Evolutionary conservation across 2,888 invertebrate species (phyloP).

Genomic region (Stictocephala bisonia): DNA sequence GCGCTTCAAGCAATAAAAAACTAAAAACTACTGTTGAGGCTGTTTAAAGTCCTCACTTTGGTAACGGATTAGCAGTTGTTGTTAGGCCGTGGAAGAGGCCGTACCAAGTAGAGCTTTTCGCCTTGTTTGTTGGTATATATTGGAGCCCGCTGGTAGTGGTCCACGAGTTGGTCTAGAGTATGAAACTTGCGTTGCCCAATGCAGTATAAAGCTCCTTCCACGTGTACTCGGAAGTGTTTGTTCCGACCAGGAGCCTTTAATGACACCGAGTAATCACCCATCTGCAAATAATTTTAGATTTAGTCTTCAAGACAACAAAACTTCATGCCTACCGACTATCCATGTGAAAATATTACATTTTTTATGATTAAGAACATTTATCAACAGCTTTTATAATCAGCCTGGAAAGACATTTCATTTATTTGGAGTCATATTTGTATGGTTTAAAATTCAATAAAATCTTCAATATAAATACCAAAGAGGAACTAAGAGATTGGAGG

Average conservation of each 20-base stretch:
- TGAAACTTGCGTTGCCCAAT: conserved; percentile 99
- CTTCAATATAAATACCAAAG: too few relatives aligned
- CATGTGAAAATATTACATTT: conserved; percentile 54
- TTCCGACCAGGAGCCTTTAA: conserved; percentile 97
- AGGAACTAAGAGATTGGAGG: too few relatives aligned
- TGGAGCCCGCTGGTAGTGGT: conserved; percentile 98
- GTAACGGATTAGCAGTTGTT: conserved; percentile 47
- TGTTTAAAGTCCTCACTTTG: conserved; percentile 18
- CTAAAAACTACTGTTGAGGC: too few relatives aligned
- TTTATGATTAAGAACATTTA: neutral
- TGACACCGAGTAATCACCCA: conserved; percentile 98
- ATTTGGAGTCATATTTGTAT: too few relatives aligned
- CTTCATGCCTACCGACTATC: too few relatives aligned
- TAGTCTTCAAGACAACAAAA: neutral
- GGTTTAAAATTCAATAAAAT: too few relatives aligned
- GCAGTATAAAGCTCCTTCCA: conserved; percentile 91
- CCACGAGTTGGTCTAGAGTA: conserved; percentile 94
- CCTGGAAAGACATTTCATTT: too few relatives aligned
- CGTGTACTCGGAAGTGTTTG: conserved; percentile 99
- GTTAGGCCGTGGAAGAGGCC: conserved; percentile 81
- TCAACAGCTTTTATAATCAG: too few relatives aligned
- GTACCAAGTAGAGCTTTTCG: conserved; percentile 96
- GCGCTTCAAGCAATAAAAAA: conserved; percentile 37
- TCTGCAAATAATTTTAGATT: conserved; percentile 74
- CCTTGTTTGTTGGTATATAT: conserved; percentile 98